Percentiles rank a stretch among this genome's conserved stretches.
Conservation (phyloP, 2,113 vertebrate genomes). For the Phyllopteryx taeniolatus region DNA sequence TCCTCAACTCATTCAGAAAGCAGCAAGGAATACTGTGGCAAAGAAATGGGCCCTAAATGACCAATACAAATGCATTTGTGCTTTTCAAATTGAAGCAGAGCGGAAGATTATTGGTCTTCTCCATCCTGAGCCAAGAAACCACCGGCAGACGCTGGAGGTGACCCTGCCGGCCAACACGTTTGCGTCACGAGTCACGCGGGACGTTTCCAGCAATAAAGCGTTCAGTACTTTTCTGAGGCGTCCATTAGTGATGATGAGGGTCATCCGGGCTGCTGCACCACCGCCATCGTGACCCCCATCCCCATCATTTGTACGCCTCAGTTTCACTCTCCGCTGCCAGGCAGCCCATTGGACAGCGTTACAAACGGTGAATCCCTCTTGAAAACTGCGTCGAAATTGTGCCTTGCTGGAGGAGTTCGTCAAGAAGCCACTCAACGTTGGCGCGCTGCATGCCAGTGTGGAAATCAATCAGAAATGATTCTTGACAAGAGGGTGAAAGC, state of each 20-base stretch:
- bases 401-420: no score
- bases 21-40: no score
- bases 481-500: no score
- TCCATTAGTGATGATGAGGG: slow-evolving; percentile 32
- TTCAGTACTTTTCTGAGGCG: slow-evolving; percentile 13
- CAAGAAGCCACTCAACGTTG: no score
- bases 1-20: no score
- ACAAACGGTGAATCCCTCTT: neutral
- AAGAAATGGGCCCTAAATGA: neutral
- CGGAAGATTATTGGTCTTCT: neutral
- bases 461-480: no score
- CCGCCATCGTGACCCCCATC: slow-evolving; percentile 13
- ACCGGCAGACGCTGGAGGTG: slow-evolving; percentile 1
- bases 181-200: slow-evolving; percentile 1
- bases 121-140: neutral
- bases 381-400: no score
- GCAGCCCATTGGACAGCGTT: neutral
- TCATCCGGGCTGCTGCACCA: slow-evolving; percentile 9
- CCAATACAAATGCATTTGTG: neutral
- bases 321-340: neutral
- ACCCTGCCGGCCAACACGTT: slow-evolving; percentile 1
- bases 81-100: neutral
- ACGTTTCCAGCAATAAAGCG: slow-evolving; percentile 21
- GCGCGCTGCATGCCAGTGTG: no score
- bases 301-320: neutral